Evolutionary conservation across 2,888 invertebrate genomes (phyloP).

Genomic region (Cantharis flavilabris): DNA sequence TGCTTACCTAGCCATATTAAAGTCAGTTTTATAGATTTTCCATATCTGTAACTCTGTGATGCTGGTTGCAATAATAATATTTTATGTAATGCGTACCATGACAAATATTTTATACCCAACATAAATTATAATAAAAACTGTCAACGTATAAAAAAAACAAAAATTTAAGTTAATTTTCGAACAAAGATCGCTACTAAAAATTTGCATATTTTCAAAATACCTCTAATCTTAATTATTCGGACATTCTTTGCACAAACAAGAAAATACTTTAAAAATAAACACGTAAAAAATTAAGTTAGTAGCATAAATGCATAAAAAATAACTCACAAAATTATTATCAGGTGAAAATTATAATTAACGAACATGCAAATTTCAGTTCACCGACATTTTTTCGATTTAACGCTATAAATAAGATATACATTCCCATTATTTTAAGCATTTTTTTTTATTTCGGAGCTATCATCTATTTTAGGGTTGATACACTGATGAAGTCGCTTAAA

Average conservation of each 20-base stretch:
- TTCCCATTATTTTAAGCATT: constrained; percentile 29
- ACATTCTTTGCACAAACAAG: background rate
- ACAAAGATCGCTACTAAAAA: background rate
- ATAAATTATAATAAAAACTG: constrained; percentile 3
- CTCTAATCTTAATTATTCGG: background rate
- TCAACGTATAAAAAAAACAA: background rate
- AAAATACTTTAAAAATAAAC: constrained; percentile 1
- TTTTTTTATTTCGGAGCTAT: constrained; percentile 31
- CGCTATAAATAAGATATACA: background rate
- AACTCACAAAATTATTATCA: background rate
- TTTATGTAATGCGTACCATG: background rate
- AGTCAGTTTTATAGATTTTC: background rate
- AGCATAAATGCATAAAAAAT: background rate
- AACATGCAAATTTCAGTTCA: background rate
- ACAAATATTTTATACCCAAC: background rate
- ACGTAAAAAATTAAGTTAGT: constrained; percentile 5
- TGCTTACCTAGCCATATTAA: background rate
- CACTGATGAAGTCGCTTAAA: constrained; percentile 38
- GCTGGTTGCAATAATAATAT: background rate
- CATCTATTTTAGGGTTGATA: constrained; percentile 43
- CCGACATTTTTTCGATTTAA: background rate
- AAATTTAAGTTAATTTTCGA: background rate
- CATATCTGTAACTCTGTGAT: background rate
- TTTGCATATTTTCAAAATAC: background rate
- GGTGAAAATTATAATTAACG: background rate